Evolutionary conservation across 2,888 invertebrate species (phyloP).

Genomic region (Meganola albula): DNA sequence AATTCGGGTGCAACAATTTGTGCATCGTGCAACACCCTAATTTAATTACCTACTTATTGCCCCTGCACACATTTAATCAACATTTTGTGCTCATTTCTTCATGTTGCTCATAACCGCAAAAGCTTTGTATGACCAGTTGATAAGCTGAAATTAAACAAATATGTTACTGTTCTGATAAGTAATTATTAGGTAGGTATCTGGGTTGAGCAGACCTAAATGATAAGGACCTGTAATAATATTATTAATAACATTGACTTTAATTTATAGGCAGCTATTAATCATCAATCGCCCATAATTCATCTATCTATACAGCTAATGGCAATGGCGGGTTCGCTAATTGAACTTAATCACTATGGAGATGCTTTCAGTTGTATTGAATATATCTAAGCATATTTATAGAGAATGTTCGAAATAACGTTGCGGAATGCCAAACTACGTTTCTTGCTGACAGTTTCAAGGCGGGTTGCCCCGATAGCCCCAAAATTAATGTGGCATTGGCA

Average conservation of each 20-base stretch:
- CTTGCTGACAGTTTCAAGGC: no score
- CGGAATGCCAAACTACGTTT: no score
- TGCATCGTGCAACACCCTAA: constrained; percentile 26
- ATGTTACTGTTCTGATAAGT: no score
- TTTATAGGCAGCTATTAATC: constrained; percentile 10
- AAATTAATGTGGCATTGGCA: no score
- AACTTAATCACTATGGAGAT: background rate
- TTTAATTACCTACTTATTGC: constrained; percentile 31
- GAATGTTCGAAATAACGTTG: no score
- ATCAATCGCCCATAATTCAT: constrained; percentile 1
- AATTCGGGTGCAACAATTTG: constrained; percentile 27
- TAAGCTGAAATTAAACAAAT: constrained; percentile 51
- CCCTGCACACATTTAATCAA: constrained; percentile 15
- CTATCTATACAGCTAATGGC: background rate
- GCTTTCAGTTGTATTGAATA: no score
- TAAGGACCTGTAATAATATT: no score
- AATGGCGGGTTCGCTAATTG: background rate
- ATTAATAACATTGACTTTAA: constrained; percentile 7
- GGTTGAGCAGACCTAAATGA: no score
- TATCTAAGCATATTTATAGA: no score
- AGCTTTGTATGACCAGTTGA: constrained; percentile 74
- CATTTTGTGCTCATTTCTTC: constrained; percentile 50
- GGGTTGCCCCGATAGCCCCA: no score
- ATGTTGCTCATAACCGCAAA: constrained; percentile 71
- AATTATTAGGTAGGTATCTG: no score